Evolutionary conservation across 2,797 vertebrate genomes (phyloP).

Genomic region (Rhynchotus rufescens): DNA sequence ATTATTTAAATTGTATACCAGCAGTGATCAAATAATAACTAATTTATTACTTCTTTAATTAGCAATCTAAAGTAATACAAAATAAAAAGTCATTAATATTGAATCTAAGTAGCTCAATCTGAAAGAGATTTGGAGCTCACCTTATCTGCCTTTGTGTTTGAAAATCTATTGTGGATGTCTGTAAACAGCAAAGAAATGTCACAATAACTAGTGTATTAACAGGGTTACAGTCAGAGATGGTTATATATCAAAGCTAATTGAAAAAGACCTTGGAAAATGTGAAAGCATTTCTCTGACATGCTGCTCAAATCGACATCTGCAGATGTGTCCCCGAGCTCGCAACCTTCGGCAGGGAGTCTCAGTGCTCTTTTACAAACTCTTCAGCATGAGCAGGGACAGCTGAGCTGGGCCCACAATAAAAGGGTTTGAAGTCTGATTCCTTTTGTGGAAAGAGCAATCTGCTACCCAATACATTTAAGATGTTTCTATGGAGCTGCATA

Average conservation of each 20-base stretch:
- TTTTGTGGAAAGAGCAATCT: slow-evolving; percentile 8
- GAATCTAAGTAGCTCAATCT: neutral
- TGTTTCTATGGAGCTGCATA: neutral
- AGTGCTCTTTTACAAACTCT: neutral
- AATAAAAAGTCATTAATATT: neutral
- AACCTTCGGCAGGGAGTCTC: neutral
- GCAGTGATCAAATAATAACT: neutral
- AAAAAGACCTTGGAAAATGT: neutral
- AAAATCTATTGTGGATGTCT: neutral
- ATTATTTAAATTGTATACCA: neutral
- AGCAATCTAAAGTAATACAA: neutral
- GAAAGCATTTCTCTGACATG: slow-evolving; percentile 1
- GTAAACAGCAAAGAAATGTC: neutral
- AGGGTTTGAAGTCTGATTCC: neutral
- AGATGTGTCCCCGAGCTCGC: neutral
- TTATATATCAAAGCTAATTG: slow-evolving; percentile 23
- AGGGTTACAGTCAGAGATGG: neutral
- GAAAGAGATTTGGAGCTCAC: neutral
- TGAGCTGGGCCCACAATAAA: neutral
- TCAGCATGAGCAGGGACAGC: neutral
- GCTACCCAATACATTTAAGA: neutral
- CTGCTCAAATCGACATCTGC: neutral
- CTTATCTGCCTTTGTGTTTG: neutral
- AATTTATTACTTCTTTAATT: neutral
- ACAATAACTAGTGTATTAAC: neutral